Conservation (phyloP, 2,797 vertebrate species). For the Oophaga sylvatica region DNA sequence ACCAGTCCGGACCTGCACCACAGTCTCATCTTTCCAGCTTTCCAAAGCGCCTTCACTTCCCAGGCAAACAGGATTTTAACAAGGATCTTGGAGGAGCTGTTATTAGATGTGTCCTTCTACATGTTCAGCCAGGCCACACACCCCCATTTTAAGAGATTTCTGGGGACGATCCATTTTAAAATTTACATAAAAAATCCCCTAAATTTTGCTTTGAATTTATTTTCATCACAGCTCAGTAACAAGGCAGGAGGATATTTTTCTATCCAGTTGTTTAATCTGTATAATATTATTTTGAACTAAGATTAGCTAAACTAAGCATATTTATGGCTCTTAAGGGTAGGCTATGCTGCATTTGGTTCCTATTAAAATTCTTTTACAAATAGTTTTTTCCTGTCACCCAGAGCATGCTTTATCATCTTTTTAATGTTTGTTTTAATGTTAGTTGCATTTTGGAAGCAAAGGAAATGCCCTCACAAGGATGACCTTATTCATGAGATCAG, state of each 20-base stretch:
- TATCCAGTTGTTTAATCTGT: background rate
- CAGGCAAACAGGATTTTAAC: too few relatives aligned
- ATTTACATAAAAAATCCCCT: background rate
- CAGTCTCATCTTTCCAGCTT: too few relatives aligned
- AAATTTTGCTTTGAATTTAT: background rate
- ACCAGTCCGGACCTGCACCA: too few relatives aligned
- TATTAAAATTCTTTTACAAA: constrained; percentile 61
- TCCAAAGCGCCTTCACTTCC: too few relatives aligned
- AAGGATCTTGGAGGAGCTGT: too few relatives aligned
- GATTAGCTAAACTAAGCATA: constrained; percentile 49
- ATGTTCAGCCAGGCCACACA: too few relatives aligned
- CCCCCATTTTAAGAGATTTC: too few relatives aligned
- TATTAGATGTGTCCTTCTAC: too few relatives aligned
- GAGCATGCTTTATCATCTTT: constrained; percentile 64
- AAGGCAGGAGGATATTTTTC: background rate
- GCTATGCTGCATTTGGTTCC: constrained; percentile 54
- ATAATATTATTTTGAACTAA: background rate
- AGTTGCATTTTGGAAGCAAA: constrained; percentile 65
- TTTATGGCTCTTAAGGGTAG: constrained; percentile 44
- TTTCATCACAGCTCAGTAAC: background rate
- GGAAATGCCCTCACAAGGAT: constrained; percentile 65
- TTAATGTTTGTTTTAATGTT: constrained; percentile 64
- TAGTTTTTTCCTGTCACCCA: constrained; percentile 62
- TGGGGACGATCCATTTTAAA: too few relatives aligned
- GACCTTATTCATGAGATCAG: constrained; percentile 62